These are phyloP conservation scores for Halictus quadricinctus DNA, from an alignment of 2,888 invertebrate genomes.

Conservation along the genomic window DNA sequence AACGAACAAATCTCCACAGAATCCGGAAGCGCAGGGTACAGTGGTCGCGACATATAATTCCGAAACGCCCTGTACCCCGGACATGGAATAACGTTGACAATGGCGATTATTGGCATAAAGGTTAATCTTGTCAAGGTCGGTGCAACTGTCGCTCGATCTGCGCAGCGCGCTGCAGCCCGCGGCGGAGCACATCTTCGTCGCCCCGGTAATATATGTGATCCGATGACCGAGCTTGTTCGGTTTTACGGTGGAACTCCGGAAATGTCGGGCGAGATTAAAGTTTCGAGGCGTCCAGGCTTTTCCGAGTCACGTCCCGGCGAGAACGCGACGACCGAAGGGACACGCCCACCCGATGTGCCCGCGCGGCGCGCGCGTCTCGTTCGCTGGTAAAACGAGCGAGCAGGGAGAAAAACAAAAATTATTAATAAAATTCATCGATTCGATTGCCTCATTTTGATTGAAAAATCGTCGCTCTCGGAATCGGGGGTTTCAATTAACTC, in stretches of 20 bases:
- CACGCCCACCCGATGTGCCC: background rate
- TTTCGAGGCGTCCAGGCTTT: background rate
- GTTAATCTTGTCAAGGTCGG: background rate
- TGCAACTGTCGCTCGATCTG: background rate
- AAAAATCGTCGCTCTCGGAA: background rate
- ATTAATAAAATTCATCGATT: conserved; percentile 10
- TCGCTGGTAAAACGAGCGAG: background rate
- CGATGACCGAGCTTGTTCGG: conserved; percentile 19
- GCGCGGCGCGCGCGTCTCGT: background rate
- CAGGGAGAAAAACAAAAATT: background rate
- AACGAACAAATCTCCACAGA: background rate
- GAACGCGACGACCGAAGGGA: background rate
- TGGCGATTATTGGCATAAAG: background rate
- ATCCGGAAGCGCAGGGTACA: background rate
- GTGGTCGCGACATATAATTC: background rate
- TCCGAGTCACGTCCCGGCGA: background rate
- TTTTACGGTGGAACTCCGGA: conserved; percentile 13
- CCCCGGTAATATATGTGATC: background rate
- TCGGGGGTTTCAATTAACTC: conserved; percentile 32
- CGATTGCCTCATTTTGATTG: conserved; percentile 15
- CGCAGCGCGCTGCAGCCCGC: background rate
- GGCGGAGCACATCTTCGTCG: background rate
- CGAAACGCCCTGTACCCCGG: background rate
- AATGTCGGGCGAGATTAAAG: conserved; percentile 27
- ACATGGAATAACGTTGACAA: background rate